Evolutionary conservation across 2,888 invertebrate species (phyloP).

Genomic region (Lasioglossum marginatum): DNA sequence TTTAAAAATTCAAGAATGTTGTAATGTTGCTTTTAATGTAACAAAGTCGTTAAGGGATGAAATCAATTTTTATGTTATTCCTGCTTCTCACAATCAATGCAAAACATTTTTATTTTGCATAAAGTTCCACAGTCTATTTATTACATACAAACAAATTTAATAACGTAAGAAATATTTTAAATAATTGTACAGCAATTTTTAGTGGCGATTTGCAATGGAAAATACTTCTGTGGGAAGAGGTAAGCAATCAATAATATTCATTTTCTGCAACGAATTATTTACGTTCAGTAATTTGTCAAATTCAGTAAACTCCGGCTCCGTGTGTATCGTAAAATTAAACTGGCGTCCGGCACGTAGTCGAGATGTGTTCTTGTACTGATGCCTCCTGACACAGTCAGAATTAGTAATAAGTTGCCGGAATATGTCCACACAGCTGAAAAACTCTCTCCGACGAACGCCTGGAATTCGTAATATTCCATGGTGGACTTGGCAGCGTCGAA

Average conservation of each 20-base stretch:
- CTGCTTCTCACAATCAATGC: too few relatives aligned
- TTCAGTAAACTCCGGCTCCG: neutral
- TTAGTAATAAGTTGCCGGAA: conserved; percentile 60
- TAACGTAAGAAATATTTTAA: too few relatives aligned
- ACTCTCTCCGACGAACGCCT: conserved; percentile 22
- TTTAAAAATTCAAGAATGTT: too few relatives aligned
- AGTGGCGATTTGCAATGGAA: neutral
- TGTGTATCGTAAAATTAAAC: conserved; percentile 8
- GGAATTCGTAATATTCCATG: conserved; percentile 42
- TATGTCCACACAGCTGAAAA: conserved; percentile 17
- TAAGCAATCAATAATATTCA: neutral
- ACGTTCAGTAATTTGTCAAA: neutral
- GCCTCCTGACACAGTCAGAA: conserved; percentile 64
- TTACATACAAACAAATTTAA: too few relatives aligned
- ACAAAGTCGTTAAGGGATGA: too few relatives aligned
- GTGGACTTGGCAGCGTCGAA: conserved; percentile 6
- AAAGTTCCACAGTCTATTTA: too few relatives aligned
- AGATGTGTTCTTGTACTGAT: conserved; percentile 21
- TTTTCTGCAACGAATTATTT: neutral
- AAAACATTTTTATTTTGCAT: too few relatives aligned
- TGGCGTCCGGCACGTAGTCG: neutral
- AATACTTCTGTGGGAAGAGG: neutral
- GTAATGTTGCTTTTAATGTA: too few relatives aligned
- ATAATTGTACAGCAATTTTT: too few relatives aligned
- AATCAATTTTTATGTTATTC: too few relatives aligned